Base-by-base conservation (phyloP, 2,113 vertebrate species). In the Cololabis saira region DNA sequence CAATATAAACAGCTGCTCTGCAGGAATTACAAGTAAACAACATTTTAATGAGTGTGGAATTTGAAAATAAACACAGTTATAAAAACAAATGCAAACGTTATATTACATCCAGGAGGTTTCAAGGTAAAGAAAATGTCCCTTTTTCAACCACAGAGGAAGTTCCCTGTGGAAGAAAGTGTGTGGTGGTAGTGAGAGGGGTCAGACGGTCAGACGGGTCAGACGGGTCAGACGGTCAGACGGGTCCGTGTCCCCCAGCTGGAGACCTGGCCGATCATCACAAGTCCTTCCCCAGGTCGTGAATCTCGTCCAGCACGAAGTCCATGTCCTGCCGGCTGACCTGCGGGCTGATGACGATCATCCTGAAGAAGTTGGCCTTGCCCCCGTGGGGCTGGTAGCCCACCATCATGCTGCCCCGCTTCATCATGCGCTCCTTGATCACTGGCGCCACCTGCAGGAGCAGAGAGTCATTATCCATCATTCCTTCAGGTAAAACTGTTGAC, bases 381-480 rank as follows among this genome's bases (percentile, higher is more conserved):
- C 53, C 48, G 12, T 95, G 95, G 6, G 93, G 89, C 74, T 97
- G 95, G 83, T 95, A 96, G 21, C 93, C 89, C 44, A 95, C 71
- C 96, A 95, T 96, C 91, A 95, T 88, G 61, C 92, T 94, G 40
- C 95, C 94, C 4, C 90, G 92, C 90, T 93, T 96, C 93, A 95
- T 93, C 95, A 96, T 95, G 11, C 92, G 89, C 80, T 95, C 94
- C 67, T 96, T 97, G 58, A 97, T 88, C 68, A 82, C 2, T 0
- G 95, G 95, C 12, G 95, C 95, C 71, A 96, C 94, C 95, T 95
- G 77, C 17, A 59, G 52, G 80, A 9, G 16, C 12, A 62, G 14
- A 47, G 45, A 47, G 13, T 15, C 5, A n/a, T 17, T 9, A 8
- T 16, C n/a, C n/a, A n/a, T n/a, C n/a, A n/a, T n/a, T n/a, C n/a